Conservation (phyloP, 2,113 vertebrate genomes). For the Pseudopipra pipra region DNA sequence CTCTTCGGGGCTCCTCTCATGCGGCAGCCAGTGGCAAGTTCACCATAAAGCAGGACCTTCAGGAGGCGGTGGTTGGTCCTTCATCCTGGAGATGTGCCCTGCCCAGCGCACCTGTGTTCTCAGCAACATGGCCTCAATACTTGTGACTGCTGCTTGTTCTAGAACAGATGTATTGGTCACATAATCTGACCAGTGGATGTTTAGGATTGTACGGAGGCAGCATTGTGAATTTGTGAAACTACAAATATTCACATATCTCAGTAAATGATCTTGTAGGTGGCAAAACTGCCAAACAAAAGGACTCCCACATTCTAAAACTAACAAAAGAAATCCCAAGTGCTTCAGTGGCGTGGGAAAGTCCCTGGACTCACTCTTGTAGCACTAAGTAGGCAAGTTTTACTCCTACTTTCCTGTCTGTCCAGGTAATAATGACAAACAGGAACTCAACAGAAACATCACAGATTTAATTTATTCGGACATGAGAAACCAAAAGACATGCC, state of each 20-base stretch:
- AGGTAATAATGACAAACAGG: background rate
- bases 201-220: no score
- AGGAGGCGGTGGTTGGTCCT: no score
- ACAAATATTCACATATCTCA: background rate
- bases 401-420: background rate
- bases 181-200: no score
- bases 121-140: no score
- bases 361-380: background rate
- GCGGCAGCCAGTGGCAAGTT: no score
- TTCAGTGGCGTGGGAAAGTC: background rate
- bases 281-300: slow-evolving; percentile 3
- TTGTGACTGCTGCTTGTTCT: no score
- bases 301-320: background rate
- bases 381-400: background rate
- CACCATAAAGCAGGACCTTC: no score
- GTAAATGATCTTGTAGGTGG: background rate
- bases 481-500: background rate
- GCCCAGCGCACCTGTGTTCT: no score
- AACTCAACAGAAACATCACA: background rate
- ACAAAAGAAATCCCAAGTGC: background rate
- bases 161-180: no score
- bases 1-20: no score
- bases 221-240: background rate
- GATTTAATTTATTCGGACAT: background rate
- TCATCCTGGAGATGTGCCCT: no score